These are phyloP conservation scores for Peromyscus attwateri DNA, from an alignment of 2,797 vertebrate species.

Conservation along the genomic window DNA sequence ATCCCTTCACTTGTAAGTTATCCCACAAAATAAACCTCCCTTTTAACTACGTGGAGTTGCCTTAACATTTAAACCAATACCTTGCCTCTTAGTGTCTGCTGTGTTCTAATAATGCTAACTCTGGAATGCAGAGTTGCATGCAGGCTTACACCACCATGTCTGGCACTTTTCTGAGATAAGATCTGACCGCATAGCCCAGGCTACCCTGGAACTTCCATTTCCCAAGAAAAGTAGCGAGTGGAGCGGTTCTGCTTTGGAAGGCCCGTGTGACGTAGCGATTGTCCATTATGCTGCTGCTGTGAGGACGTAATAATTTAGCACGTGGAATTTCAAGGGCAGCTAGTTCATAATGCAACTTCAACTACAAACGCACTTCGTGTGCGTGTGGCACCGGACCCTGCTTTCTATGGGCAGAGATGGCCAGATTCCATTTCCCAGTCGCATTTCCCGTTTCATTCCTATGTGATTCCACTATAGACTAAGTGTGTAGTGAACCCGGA, in stretches of 20 bases:
- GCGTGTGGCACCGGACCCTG: not conserved
- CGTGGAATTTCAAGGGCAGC: not conserved
- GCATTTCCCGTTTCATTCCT: not conserved
- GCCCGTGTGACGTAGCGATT: not conserved
- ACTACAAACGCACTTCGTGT: not conserved
- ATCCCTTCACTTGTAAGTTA: no score
- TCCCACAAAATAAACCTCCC: no score
- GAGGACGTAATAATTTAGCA: constrained; percentile 1
- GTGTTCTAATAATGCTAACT: not conserved
- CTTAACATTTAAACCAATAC: no score
- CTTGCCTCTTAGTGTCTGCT: not conserved
- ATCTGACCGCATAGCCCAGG: no score
- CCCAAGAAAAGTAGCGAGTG: not conserved
- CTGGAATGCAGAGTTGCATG: not conserved
- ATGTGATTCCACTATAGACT: not conserved
- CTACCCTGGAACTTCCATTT: not conserved
- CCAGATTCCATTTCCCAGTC: not conserved
- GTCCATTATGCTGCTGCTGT: not conserved
- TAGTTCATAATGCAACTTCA: not conserved
- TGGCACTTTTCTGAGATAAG: not conserved
- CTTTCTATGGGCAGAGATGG: not conserved
- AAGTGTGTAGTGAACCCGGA: not conserved
- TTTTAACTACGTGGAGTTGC: no score
- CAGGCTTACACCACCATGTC: not conserved
- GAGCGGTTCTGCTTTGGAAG: not conserved